These are phyloP conservation scores for Pollenia griseotomentosa DNA, from an alignment of 2,888 invertebrate genomes.

Conservation along the genomic window DNA sequence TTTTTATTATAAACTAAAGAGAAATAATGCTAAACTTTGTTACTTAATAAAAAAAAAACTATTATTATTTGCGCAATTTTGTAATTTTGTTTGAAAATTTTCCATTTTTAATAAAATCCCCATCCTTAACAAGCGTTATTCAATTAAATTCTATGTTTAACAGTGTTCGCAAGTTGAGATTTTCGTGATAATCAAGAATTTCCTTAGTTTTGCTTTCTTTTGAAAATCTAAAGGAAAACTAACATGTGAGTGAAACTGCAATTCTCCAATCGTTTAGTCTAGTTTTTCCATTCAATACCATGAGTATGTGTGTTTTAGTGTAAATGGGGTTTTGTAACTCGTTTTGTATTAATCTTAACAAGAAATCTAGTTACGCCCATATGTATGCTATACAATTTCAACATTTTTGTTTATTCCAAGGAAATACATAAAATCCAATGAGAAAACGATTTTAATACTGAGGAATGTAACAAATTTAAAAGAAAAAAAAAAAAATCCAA, in stretches of 20 bases:
- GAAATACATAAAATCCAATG: constrained; percentile 63
- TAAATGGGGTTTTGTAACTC: constrained; percentile 3
- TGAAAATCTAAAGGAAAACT: background rate
- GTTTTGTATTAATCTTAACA: constrained; percentile 64
- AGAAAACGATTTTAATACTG: constrained; percentile 66
- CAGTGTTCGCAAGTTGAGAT: constrained; percentile 1
- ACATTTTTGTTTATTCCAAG: constrained; percentile 52
- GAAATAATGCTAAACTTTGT: too few species aligned
- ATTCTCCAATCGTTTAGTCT: constrained; percentile 25
- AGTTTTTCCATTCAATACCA: background rate
- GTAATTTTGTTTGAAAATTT: too few species aligned
- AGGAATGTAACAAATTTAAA: constrained; percentile 44
- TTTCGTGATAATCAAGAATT: constrained; percentile 18
- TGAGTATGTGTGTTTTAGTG: background rate
- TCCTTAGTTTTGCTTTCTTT: background rate
- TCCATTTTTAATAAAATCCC: too few species aligned
- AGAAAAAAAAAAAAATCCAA: background rate
- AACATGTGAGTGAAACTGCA: constrained; percentile 9
- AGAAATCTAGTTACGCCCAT: constrained; percentile 68
- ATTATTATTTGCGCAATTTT: too few species aligned
- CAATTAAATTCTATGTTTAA: constrained; percentile 1
- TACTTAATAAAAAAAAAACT: too few species aligned
- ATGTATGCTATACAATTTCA: constrained; percentile 66
- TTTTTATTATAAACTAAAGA: too few species aligned
- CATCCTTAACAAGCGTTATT: background rate